phyloP scores from a whole-genome alignment of 1,140 invertebrate genomes.

The Dendroctonus ponderosae region DNA sequence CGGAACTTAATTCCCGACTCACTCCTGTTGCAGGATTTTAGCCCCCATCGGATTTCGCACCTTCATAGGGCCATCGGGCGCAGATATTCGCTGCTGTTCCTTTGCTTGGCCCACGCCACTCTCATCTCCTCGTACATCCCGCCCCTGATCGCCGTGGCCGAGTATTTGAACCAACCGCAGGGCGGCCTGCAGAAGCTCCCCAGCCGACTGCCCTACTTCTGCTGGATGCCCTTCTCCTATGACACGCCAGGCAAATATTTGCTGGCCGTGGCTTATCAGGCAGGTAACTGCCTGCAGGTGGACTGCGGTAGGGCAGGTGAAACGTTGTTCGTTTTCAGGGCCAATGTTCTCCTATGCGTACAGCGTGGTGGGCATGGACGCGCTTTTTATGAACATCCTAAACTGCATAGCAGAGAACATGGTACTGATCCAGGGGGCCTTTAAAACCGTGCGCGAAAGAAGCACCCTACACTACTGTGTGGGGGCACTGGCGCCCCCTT shows the following conservation, averaged over 20 bases:
- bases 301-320: too few relatives aligned
- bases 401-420: conserved; percentile 43
- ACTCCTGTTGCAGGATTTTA: conserved; percentile 19
- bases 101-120: conserved; percentile 41
- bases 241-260: conserved; percentile 39
- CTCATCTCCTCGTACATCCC: conserved; percentile 43
- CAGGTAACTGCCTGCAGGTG: conserved; percentile 9
- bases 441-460: conserved; percentile 39
- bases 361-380: conserved; percentile 46
- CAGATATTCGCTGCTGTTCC: conserved; percentile 40
- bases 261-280: conserved; percentile 42
- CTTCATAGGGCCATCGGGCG: conserved; percentile 36
- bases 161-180: conserved; percentile 8
- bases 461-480: too few relatives aligned
- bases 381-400: conserved; percentile 47
- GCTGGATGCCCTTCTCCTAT: conserved; percentile 44
- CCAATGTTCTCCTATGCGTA: conserved; percentile 46
- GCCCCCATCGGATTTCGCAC: conserved; percentile 30
- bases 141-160: conserved; percentile 29
- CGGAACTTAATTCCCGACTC: too few relatives aligned
- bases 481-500: too few relatives aligned
- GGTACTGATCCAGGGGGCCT: conserved; percentile 44
- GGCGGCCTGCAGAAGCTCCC: conserved; percentile 22
- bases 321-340: conserved; percentile 5
- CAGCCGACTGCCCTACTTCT: conserved; percentile 40